Base-by-base conservation (phyloP, 2,797 vertebrate species). In the Echiichthys vipera region DNA sequence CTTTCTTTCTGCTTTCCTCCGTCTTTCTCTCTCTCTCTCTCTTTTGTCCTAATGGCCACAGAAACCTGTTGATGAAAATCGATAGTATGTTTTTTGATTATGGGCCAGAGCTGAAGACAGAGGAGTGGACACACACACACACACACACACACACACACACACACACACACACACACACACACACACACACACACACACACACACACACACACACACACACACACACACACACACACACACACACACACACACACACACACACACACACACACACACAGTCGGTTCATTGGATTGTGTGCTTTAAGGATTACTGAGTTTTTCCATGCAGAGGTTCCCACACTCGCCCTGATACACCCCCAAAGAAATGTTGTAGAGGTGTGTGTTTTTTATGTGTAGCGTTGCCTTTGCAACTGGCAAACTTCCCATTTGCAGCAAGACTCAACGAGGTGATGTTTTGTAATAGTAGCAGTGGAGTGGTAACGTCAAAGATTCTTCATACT, bases 41-140 rank as follows among this genome's bases (percentile, higher is more conserved):
- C 34, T 78, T 17, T 78, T 17, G 39, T 51, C 70, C 72, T 82
- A 80, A 88, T 81, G 82, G 74, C 79, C 59, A 65, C 78, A 84
- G 65, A 89, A n/a, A 86, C 74, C 85, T 88, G 84, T 84, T 84
- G 83, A 90, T 89, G 70, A 53, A 90, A 91, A 88, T 90, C 77
- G 49, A 86, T 87, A 74, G 74, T 36, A 72, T 34, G 77, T 78
- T 81, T 86, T 83, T 83, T 88, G 74, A 84, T 83, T 73, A 50
- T 62, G 66, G 75, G 79, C 88, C 79, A 78, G 72, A 78, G 61
- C 77, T 68, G 34, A 32, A 83, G 65, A 88, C 81, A 65, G 47
- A 86, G 74, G 64, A 58, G 53, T 12, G 43, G 14, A 49, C 1
- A 30, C 62, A 65, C 42, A 47, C 15, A 46, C 30, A 24, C 42